These are phyloP conservation scores for Peromyscus leucopus DNA, from an alignment of 2,113 vertebrate species.

Conservation along the genomic window DNA sequence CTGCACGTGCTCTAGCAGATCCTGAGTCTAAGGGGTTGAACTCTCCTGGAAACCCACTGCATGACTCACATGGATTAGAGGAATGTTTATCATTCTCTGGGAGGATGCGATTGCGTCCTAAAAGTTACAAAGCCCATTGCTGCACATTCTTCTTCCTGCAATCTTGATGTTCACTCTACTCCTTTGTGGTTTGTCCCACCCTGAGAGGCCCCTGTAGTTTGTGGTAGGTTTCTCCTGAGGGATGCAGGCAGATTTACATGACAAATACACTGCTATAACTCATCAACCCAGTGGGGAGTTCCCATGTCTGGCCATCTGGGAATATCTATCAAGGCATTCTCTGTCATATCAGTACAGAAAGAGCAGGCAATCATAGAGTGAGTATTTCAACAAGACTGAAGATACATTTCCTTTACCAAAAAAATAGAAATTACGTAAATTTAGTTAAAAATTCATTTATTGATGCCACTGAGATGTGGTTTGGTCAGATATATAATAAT, in stretches of 20 bases:
- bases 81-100: too few species aligned
- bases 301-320: rapidly evolving
- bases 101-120: not conserved
- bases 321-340: not conserved
- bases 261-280: not conserved
- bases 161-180: not conserved
- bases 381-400: not conserved
- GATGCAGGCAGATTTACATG: not conserved
- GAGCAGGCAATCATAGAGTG: not conserved
- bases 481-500: not conserved
- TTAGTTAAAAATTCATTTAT: not conserved
- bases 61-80: not conserved
- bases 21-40: not conserved
- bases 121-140: not conserved
- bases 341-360: not conserved
- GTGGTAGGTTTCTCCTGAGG: not conserved
- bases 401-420: not conserved
- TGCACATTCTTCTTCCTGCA: not conserved
- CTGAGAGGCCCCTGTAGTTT: rapidly evolving
- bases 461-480: not conserved
- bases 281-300: not conserved
- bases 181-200: not conserved
- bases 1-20: not conserved
- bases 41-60: not conserved
- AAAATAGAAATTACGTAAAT: not conserved